Conservation (phyloP, 2,113 vertebrate genomes). For the Chunga burmeisteri region DNA sequence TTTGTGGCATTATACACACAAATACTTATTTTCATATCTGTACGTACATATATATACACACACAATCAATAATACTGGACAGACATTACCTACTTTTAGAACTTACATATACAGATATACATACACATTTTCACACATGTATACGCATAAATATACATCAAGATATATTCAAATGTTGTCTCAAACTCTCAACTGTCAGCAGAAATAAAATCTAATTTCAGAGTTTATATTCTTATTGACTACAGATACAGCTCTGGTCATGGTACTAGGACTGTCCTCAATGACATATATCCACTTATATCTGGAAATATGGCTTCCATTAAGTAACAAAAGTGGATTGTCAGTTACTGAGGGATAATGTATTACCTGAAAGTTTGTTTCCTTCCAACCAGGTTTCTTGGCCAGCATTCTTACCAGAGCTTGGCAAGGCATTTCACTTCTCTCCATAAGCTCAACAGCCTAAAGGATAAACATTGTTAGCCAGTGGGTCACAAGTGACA, state of each 20-base stretch:
- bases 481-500: background rate
- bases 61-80: background rate
- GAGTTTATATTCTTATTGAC: background rate
- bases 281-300: background rate
- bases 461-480: slow-evolving; percentile 40
- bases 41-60: background rate
- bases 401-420: slow-evolving; percentile 95
- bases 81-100: background rate
- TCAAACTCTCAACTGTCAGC: background rate
- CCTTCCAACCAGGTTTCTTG: slow-evolving; percentile 98
- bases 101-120: background rate
- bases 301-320: background rate
- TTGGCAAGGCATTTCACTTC: slow-evolving; percentile 90
- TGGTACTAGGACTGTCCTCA: background rate
- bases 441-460: slow-evolving; percentile 94
- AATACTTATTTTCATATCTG: background rate
- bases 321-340: background rate
- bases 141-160: background rate
- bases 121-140: background rate
- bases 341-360: background rate
- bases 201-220: background rate
- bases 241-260: background rate
- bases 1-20: background rate
- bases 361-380: slow-evolving; percentile 97
- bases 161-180: background rate